Base-by-base conservation (phyloP, 2,888 invertebrate genomes). In the Hydrotaea cyrtoneurina region DNA sequence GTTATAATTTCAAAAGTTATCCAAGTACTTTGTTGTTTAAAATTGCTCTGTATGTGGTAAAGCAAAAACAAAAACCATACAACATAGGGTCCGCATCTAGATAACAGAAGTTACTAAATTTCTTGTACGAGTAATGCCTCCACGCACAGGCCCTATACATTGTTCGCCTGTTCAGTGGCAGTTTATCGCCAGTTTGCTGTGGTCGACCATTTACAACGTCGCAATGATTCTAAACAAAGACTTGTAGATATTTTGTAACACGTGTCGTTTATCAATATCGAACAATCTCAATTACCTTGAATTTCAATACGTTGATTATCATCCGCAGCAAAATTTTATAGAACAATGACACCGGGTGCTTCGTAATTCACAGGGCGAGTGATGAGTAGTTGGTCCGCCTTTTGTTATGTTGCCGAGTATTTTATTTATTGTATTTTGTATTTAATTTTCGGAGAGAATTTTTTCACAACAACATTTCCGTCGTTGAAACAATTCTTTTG, bases 281-380 rank as follows among this genome's bases (percentile, higher is more conserved):
- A n/a, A 39, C 39, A 39, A 59, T 59, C 59, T 11, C 26, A 59
- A 59, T 59, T 59, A 59, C 59, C 59, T 59, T 59, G 59, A 26
- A 13, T 59, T 57, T 59, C 15, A 59, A 59, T 59, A 26, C 11
- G 59, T 26, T 26, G 59, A 59, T 50, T 50, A 50, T 50, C n/a
- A n/a, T 50, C 7, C 31, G 31, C 31, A 31, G 50, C 7, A 13
- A n/a, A n/a, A 15, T 39, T 8, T 39, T 39, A 10, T 39, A 23
- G 59, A 59, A 59, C 26, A 59, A 59, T 59, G 59, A 23, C 59
- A 59, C 59, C 26, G 2, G n/a, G n/a, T 50, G 53, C 53, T 53
- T 11, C 15, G 31, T 53, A 13, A 53, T 17, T 0, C 55, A 55
- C 55, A 50, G n/a, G 8, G 21, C 11, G 21, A 55, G 55, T 17